Conservation (phyloP, 2,113 vertebrate species). For the Callorhinus ursinus region DNA sequence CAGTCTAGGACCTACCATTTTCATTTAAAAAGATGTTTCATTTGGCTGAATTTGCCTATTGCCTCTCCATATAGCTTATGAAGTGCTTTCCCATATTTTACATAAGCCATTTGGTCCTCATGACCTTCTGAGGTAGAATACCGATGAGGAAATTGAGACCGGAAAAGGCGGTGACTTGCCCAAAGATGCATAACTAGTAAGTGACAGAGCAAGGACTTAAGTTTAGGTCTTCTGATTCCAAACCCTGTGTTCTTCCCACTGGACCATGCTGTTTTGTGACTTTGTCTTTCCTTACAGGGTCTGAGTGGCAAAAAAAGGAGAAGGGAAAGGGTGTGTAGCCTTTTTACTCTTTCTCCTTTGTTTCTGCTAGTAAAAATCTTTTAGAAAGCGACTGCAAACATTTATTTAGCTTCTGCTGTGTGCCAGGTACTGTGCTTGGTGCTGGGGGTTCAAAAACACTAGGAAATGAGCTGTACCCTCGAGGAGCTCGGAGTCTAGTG, state of each 20-base stretch:
- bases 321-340: conserved; percentile 83
- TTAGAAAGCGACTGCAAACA: conserved; percentile 80
- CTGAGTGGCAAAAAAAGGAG: conserved; percentile 84
- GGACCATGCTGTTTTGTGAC: conserved; percentile 82
- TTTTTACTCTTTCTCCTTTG: conserved; percentile 82
- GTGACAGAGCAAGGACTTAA: conserved; percentile 43
- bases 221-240: conserved; percentile 59
- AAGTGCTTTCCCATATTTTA: conserved; percentile 52
- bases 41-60: conserved; percentile 54
- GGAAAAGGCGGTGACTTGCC: conserved; percentile 59
- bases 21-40: neutral
- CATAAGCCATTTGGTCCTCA: conserved; percentile 51
- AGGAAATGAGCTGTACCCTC: neutral
- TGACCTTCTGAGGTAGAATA: conserved; percentile 19
- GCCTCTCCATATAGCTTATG: conserved; percentile 40
- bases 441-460: conserved; percentile 68
- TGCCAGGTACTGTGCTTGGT: conserved; percentile 81
- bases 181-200: conserved; percentile 33
- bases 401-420: conserved; percentile 79
- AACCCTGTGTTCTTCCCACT: conserved; percentile 76
- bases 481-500: neutral
- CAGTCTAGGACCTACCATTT: conserved; percentile 66
- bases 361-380: conserved; percentile 80
- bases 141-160: conserved; percentile 41
- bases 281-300: conserved; percentile 84